A percentile compares a stretch with the other conserved stretches of the same genome.
phyloP scores from a whole-genome alignment of 2,888 invertebrate species.

The Polia nebulosa region DNA sequence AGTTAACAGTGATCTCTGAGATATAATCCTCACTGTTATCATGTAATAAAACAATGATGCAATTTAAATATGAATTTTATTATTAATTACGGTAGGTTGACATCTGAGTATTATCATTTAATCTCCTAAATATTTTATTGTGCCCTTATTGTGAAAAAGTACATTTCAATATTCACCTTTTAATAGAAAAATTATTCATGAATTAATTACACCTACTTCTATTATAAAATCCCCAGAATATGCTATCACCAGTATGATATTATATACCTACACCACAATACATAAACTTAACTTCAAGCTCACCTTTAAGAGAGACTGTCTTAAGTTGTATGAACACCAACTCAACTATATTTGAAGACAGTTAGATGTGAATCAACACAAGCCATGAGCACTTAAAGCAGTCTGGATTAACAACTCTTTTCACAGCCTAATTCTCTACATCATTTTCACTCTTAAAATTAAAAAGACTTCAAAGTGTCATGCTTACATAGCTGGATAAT shows the following conservation, averaged over 20 bases:
- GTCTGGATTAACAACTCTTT: neutral
- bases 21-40: slow-evolving; percentile 75
- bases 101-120: slow-evolving; percentile 11
- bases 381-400: neutral
- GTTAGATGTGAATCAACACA: neutral
- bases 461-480: neutral
- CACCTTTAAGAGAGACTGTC: neutral
- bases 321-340: neutral
- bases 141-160: neutral
- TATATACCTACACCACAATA: slow-evolving; percentile 16
- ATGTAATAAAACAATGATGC: slow-evolving; percentile 72
- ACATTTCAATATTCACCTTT: neutral
- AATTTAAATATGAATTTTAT: slow-evolving; percentile 49
- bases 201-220: slow-evolving; percentile 11
- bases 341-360: neutral
- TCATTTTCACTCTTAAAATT: too few relatives aligned
- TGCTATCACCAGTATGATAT: slow-evolving; percentile 1
- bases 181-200: neutral
- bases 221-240: neutral
- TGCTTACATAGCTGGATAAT: neutral
- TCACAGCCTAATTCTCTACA: neutral
- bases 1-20: slow-evolving; percentile 74
- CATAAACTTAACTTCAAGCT: neutral
- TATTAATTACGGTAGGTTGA: slow-evolving; percentile 22
- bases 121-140: neutral